Evolutionary conservation across 2,888 invertebrate genomes (phyloP).

Genomic region (Aspidiotus rigidus): DNA sequence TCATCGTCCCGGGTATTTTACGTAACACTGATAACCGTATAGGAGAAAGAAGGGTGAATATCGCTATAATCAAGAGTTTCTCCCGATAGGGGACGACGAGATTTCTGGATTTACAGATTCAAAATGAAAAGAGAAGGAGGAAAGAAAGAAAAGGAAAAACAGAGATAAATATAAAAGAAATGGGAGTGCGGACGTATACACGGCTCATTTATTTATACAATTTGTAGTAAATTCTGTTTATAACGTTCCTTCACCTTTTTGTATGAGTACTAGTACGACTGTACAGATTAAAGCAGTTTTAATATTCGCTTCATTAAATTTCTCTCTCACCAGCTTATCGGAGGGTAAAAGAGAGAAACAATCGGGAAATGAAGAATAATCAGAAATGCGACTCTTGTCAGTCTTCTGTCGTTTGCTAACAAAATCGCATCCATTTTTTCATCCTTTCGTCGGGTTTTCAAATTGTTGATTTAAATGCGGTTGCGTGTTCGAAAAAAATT

Average conservation of each 20-base stretch:
- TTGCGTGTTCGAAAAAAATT: no score
- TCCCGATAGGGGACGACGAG: conserved; percentile 10
- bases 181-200: conserved; percentile 17
- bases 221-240: conserved; percentile 30
- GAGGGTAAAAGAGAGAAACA: no score
- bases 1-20: not conserved
- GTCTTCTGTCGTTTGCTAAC: no score
- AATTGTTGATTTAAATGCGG: no score
- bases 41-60: conserved; percentile 18
- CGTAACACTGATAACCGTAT: conserved; percentile 7
- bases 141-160: conserved; percentile 3
- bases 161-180: conserved; percentile 3
- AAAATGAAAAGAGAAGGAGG: conserved; percentile 3
- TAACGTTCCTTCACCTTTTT: conserved; percentile 11
- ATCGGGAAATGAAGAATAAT: no score
- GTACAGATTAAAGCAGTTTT: not conserved
- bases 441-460: no score
- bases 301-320: conserved; percentile 1
- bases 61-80: conserved; percentile 22
- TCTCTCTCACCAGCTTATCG: not conserved
- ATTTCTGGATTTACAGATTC: conserved; percentile 22
- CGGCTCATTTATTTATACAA: conserved; percentile 32
- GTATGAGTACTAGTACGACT: not conserved
- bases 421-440: no score
- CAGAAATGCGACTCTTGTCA: no score